Evolutionary conservation across 2,888 invertebrate species (phyloP).

Genomic region (Ophion slaviceki): DNA sequence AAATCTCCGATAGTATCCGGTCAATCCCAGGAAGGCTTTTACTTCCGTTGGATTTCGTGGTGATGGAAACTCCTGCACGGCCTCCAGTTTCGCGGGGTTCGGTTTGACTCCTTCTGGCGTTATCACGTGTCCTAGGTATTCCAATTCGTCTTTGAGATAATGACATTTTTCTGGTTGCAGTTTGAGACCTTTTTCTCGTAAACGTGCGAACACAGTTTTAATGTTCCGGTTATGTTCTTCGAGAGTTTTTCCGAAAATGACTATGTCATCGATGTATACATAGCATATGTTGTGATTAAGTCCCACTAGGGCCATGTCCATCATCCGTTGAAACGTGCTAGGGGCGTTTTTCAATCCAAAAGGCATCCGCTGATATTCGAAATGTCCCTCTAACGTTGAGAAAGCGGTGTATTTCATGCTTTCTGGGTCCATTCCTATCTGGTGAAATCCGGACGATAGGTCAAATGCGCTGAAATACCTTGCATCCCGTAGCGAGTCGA

Average conservation of each 20-base stretch:
- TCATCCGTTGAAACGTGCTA: constrained; percentile 53
- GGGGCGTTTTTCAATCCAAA: constrained; percentile 52
- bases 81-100: constrained; percentile 63
- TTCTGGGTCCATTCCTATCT: constrained; percentile 62
- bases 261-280: constrained; percentile 65
- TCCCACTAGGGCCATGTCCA: constrained; percentile 49
- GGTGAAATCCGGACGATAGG: constrained; percentile 70
- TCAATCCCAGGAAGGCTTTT: constrained; percentile 34
- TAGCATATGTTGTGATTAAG: constrained; percentile 53
- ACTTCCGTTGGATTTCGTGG: constrained; percentile 66
- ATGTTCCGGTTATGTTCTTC: constrained; percentile 60
- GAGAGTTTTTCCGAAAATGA: constrained; percentile 56
- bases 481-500: constrained; percentile 67
- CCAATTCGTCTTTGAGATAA: constrained; percentile 5
- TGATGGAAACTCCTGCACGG: constrained; percentile 62
- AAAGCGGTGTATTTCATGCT: constrained; percentile 50
- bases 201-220: constrained; percentile 43
- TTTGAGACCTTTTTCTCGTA: constrained; percentile 48
- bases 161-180: constrained; percentile 28
- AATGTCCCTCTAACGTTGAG: constrained; percentile 47
- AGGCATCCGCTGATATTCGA: constrained; percentile 55
- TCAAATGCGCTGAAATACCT: constrained; percentile 70
- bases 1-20: too few species aligned
- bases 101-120: constrained; percentile 66
- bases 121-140: constrained; percentile 39